These are phyloP conservation scores for Potamarius usumacintae DNA, from an alignment of 2,113 vertebrate genomes.

Conservation along the genomic window DNA sequence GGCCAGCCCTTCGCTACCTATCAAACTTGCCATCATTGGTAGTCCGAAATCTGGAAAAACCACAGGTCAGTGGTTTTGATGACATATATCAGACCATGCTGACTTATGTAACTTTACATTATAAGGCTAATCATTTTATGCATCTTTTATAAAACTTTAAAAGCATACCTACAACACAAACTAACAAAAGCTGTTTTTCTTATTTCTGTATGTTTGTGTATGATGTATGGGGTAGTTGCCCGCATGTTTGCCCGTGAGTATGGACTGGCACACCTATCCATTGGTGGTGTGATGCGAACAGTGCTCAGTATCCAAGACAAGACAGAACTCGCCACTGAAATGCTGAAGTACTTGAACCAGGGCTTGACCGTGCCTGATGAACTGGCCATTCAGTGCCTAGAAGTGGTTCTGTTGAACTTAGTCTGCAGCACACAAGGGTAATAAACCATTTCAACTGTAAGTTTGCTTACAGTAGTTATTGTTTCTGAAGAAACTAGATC, in stretches of 20 bases:
- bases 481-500: not conserved
- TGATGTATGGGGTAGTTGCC: constrained; percentile 75
- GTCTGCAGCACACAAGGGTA: constrained; percentile 76
- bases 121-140: not conserved
- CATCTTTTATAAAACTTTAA: not conserved
- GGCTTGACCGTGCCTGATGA: constrained; percentile 83
- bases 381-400: constrained; percentile 83
- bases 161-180: not conserved
- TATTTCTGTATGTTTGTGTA: constrained; percentile 3
- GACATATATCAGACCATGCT: not conserved
- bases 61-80: constrained; percentile 73
- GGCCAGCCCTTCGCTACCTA: constrained; percentile 75
- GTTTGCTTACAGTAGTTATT: not conserved
- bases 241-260: constrained; percentile 76
- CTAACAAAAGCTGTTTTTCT: not conserved
- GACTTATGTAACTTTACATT: not conserved
- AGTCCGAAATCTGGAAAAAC: constrained; percentile 94
- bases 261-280: constrained; percentile 79
- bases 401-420: constrained; percentile 78
- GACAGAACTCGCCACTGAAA: constrained; percentile 72
- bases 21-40: constrained; percentile 84
- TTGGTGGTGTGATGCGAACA: constrained; percentile 76
- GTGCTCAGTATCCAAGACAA: constrained; percentile 73
- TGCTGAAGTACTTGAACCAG: constrained; percentile 77
- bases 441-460: not conserved